Conservation (phyloP, 2,888 invertebrate genomes). For the Gymnocheta viridis region DNA sequence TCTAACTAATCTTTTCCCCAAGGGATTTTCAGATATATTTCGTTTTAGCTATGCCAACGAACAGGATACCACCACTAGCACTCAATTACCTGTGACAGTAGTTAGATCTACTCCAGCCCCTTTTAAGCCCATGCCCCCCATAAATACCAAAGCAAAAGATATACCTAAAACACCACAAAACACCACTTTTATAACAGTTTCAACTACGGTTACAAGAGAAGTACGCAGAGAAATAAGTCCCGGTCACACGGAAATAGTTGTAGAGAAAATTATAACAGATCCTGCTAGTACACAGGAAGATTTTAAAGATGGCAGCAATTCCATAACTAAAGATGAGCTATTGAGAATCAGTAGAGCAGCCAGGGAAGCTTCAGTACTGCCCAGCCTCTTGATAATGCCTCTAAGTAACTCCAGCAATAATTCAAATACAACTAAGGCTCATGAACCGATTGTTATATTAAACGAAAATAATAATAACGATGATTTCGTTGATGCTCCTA, state of each 20-base stretch:
- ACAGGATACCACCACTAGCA: constrained; percentile 41
- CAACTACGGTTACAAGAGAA: constrained; percentile 76
- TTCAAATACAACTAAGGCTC: constrained; percentile 45
- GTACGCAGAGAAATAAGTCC: constrained; percentile 76
- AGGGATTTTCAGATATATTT: constrained; percentile 79
- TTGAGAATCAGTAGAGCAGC: constrained; percentile 85
- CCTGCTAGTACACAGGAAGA: constrained; percentile 77
- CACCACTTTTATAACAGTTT: constrained; percentile 74
- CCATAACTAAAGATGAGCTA: constrained; percentile 86
- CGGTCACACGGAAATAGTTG: constrained; percentile 78
- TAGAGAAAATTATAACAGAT: constrained; percentile 73
- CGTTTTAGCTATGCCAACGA: constrained; percentile 75
- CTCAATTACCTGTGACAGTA: neutral
- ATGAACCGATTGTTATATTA: constrained; percentile 83
- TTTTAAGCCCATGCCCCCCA: constrained; percentile 40
- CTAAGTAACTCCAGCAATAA: constrained; percentile 7
- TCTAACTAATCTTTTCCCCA: constrained; percentile 77
- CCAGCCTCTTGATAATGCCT: constrained; percentile 75
- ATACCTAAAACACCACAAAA: neutral
- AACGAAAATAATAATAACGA: constrained; percentile 81
- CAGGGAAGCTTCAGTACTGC: constrained; percentile 76
- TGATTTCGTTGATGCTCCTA: constrained; percentile 77
- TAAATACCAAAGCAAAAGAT: neutral
- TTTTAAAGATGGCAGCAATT: constrained; percentile 82
- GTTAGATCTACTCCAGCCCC: constrained; percentile 49